Evolutionary conservation across 1,140 invertebrate species (phyloP).

Genomic region (Zaprionus taronus): DNA sequence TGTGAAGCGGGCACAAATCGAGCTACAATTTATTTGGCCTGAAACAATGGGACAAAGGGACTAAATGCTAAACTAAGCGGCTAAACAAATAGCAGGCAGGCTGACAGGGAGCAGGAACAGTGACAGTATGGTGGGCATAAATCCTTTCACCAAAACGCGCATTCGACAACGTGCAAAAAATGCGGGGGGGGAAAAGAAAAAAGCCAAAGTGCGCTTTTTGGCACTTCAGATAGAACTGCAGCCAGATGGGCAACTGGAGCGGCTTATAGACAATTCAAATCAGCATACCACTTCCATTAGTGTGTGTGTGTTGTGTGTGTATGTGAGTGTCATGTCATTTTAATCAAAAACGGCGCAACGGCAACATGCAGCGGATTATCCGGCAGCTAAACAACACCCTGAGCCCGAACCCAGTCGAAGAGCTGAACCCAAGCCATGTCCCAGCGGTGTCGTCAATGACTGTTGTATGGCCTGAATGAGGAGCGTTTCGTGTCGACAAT

Average conservation of each 20-base stretch:
- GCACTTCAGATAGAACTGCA: slow-evolving; percentile 71
- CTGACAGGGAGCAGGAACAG: neutral
- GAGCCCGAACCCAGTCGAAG: slow-evolving; percentile 23
- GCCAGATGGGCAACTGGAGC: slow-evolving; percentile 35
- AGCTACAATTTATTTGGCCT: slow-evolving; percentile 24
- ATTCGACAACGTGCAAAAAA: slow-evolving; percentile 66
- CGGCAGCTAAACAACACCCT: slow-evolving; percentile 77
- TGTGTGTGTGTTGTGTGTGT: slow-evolving; percentile 1
- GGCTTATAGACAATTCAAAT: slow-evolving; percentile 73
- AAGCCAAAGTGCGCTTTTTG: slow-evolving; percentile 71
- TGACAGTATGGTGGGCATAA: slow-evolving; percentile 52
- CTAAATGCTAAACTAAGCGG: slow-evolving; percentile 69
- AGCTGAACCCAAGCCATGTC: slow-evolving; percentile 27
- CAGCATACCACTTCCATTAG: slow-evolving; percentile 22
- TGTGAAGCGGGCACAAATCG: slow-evolving; percentile 30
- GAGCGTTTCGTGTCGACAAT: slow-evolving; percentile 62
- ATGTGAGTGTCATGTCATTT: slow-evolving; percentile 54
- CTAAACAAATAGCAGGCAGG: slow-evolving; percentile 67
- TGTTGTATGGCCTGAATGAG: slow-evolving; percentile 49
- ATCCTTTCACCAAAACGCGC: slow-evolving; percentile 71
- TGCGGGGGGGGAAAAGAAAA: slow-evolving; percentile 12
- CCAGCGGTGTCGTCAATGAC: slow-evolving; percentile 41
- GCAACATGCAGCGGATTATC: slow-evolving; percentile 77
- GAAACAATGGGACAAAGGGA: slow-evolving; percentile 63
- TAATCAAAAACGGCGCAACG: slow-evolving; percentile 69